Conservation (phyloP, 2,888 invertebrate species). For the Volucella zonaria region DNA sequence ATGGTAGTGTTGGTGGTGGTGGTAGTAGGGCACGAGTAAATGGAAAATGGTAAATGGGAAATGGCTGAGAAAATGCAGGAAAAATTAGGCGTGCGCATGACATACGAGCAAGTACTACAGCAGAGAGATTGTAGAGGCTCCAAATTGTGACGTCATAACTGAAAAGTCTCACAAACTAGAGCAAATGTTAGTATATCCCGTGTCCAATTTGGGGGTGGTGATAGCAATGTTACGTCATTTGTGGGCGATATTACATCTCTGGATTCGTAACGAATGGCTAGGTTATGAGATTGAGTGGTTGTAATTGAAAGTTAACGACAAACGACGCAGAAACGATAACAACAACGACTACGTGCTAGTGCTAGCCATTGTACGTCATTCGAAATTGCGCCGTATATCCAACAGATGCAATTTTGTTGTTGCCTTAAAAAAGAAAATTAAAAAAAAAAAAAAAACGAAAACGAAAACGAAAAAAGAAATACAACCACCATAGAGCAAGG, state of each 20-base stretch:
- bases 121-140: no score
- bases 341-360: constrained; percentile 6
- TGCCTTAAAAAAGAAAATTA: neutral
- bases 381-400: constrained; percentile 51
- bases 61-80: constrained; percentile 34
- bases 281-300: constrained; percentile 67
- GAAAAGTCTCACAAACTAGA: constrained; percentile 49
- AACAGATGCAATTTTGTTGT: constrained; percentile 43
- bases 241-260: constrained; percentile 41
- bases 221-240: constrained; percentile 35
- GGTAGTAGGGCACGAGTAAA: constrained; percentile 20
- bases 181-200: constrained; percentile 53
- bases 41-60: constrained; percentile 45
- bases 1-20: neutral
- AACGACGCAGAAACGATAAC: constrained; percentile 43
- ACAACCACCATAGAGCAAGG: no score
- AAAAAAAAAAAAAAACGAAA: no score
- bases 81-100: constrained; percentile 47
- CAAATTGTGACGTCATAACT: constrained; percentile 61
- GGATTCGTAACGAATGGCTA: constrained; percentile 49
- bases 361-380: constrained; percentile 61
- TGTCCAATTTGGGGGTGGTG: constrained; percentile 4
- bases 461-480: no score
- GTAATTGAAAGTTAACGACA: constrained; percentile 71
- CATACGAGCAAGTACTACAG: neutral